Evolutionary conservation across 2,888 invertebrate species (phyloP), one percentile per base, ranked within the genome.

Genomic region (Cheilosia vernalis): DNA sequence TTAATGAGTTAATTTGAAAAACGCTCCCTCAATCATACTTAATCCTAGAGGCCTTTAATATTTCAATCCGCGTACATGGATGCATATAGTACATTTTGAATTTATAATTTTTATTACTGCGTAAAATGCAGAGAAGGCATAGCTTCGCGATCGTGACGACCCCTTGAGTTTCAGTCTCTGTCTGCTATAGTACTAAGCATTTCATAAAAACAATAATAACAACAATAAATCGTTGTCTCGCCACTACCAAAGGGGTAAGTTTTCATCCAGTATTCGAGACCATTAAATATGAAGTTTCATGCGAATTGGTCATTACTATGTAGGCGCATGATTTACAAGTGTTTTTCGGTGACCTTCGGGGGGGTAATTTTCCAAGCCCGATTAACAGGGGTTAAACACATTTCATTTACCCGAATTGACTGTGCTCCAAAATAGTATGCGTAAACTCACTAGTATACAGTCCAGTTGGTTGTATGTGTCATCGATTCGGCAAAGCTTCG

Each of bases 271-370:
- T 33, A 51, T 61, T 63, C 55, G 33, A 67, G 63, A 49, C 49
- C 67, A 33, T 83, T 63, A 58, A 78, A 42, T 58, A 73, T 63
- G 55, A 78, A 67, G 58, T 58, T 84, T 84, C 84, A 84, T 70
- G 84, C 58, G 69, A 84, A 63, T 64, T 84, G 79, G 84, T 80
- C 84, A 80, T 84, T 74, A 84, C 49, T 47, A 47, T n/a, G 69
- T 15, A 74, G 64, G 74, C 69, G 70, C 80, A 84, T 66, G 69
- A 60, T 69, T 79, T 84, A 84, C 74, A 84, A 84, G 79, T 84
- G 79, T 84, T 51, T 51, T 47, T 74, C 69, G 56, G 64, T 84
- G 80, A 64, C 84, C 84, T 84, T 80, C n/a, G 69, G 17, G 60
- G 69, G 21, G 55, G 60, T 73, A 69, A 40, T 74, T 79, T 60